Conservation (phyloP, 2,797 vertebrate genomes). For the Chloroceryle amazona region DNA sequence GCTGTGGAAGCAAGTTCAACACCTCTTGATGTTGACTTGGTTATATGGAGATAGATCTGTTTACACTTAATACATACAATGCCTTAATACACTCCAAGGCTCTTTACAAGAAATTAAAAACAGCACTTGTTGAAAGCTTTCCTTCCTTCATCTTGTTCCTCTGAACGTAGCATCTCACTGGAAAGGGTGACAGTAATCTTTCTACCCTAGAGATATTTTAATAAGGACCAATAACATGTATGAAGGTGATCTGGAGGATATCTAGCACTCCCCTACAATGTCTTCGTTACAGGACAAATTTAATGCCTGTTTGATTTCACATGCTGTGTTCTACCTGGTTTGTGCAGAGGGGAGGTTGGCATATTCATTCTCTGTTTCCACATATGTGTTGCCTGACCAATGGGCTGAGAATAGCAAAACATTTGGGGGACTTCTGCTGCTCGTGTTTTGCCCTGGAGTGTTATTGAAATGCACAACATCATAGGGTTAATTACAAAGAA, state of each 20-base stretch:
- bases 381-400: background rate
- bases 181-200: background rate
- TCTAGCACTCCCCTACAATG: background rate
- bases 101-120: background rate
- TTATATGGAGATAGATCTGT: background rate
- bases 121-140: background rate
- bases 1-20: background rate
- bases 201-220: background rate
- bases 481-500: background rate
- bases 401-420: background rate
- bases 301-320: background rate
- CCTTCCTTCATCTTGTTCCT: slow-evolving; percentile 11
- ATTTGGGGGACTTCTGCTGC: background rate
- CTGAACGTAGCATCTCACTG: background rate
- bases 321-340: background rate
- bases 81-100: slow-evolving; percentile 1
- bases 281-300: background rate
- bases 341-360: background rate
- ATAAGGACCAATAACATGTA: background rate
- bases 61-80: background rate
- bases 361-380: background rate
- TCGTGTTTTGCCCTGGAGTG: background rate
- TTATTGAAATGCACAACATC: background rate
- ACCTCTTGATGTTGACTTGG: slow-evolving; percentile 27
- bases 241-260: background rate